These are phyloP conservation scores for Drosophila kikkawai DNA, from an alignment of 1,140 invertebrate genomes.

Conservation along the genomic window DNA sequence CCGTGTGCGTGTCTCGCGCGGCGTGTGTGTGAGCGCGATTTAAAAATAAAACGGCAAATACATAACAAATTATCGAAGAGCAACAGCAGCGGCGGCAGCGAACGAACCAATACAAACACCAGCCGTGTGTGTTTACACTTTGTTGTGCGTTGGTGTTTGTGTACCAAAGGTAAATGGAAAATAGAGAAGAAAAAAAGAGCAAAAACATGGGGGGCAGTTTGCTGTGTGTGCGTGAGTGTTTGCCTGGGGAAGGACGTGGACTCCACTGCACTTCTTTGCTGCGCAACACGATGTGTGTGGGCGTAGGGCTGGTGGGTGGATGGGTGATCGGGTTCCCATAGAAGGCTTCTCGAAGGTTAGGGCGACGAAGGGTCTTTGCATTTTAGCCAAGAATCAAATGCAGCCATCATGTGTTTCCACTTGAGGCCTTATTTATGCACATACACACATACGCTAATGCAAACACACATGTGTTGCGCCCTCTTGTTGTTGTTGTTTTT, in stretches of 20 bases:
- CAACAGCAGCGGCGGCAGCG: constrained; percentile 60
- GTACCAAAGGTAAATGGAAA: constrained; percentile 77
- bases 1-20: constrained; percentile 16
- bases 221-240: neutral
- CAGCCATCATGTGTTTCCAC: constrained; percentile 76
- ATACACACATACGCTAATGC: constrained; percentile 11
- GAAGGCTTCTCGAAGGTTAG: constrained; percentile 20
- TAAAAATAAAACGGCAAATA: constrained; percentile 81
- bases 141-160: constrained; percentile 55
- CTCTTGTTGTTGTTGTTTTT: constrained; percentile 46
- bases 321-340: neutral
- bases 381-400: constrained; percentile 24
- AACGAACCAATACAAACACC: constrained; percentile 52
- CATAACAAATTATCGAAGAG: constrained; percentile 75
- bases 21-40: constrained; percentile 52
- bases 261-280: constrained; percentile 38
- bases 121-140: constrained; percentile 67
- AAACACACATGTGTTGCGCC: constrained; percentile 43
- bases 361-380: constrained; percentile 2
- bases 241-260: constrained; percentile 45
- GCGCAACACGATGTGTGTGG: constrained; percentile 15
- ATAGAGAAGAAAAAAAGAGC: constrained; percentile 36
- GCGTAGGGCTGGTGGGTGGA: constrained; percentile 1
- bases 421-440: constrained; percentile 48
- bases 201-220: constrained; percentile 5